Conservation (phyloP, 2,797 vertebrate genomes). For the Agapornis canus region DNA sequence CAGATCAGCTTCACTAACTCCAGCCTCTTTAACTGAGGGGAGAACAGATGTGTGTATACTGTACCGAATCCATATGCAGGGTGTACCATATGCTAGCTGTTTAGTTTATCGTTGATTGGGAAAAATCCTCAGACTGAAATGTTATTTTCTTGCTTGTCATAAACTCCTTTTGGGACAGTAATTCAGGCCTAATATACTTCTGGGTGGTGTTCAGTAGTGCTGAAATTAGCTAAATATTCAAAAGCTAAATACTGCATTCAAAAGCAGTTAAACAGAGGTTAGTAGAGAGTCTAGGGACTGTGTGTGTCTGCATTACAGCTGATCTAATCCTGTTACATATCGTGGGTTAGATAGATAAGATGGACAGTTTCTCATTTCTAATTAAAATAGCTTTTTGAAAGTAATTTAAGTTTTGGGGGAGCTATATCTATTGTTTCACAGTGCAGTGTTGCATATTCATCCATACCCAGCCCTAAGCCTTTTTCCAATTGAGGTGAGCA, state of each 20-base stretch:
- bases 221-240: background rate
- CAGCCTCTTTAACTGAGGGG: background rate
- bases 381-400: background rate
- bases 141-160: background rate
- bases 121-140: background rate
- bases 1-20: background rate
- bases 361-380: conserved; percentile 5
- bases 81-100: background rate
- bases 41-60: background rate
- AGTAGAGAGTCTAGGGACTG: background rate
- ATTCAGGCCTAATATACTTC: conserved; percentile 34
- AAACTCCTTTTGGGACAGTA: conserved; percentile 46
- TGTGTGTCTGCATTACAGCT: background rate
- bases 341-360: conserved; percentile 36
- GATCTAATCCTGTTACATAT: background rate
- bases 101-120: background rate
- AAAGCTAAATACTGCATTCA: background rate
- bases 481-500: background rate
- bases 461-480: background rate
- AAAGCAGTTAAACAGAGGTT: background rate
- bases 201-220: conserved; percentile 5
- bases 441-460: background rate
- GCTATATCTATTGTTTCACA: background rate
- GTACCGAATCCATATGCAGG: background rate
- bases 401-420: background rate